A percentile compares a stretch with the other conserved stretches of the same genome.
phyloP scores from a whole-genome alignment of 2,888 invertebrate species.

The Caenorhabditis virilis region DNA sequence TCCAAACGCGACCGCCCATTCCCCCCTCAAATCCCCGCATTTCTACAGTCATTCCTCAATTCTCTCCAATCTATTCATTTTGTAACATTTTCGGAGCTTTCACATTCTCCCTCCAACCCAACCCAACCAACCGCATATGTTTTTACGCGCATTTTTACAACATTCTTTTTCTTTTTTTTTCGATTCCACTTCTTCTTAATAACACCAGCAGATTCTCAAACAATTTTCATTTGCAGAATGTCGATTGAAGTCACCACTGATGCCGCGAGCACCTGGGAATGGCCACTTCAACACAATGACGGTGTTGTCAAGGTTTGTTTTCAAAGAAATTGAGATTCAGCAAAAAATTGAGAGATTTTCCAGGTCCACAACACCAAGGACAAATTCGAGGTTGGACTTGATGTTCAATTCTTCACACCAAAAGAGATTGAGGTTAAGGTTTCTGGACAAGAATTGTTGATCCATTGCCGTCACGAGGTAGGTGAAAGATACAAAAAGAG shows the following conservation, averaged over 20 bases:
- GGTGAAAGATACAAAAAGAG: too few relatives aligned
- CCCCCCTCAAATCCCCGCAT: too few relatives aligned
- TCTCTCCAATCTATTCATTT: too few relatives aligned
- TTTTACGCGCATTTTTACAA: too few relatives aligned
- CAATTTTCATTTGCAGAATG: too few relatives aligned
- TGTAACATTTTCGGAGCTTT: too few relatives aligned
- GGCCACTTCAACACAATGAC: slow-evolving; percentile 60
- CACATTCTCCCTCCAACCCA: too few relatives aligned
- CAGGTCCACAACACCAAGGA: slow-evolving; percentile 59
- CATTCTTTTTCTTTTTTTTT: too few relatives aligned
- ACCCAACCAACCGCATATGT: too few relatives aligned
- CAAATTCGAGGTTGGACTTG: slow-evolving; percentile 61
- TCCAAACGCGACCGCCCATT: too few relatives aligned
- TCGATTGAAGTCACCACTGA: slow-evolving; percentile 56
- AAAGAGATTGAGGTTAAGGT: slow-evolving; percentile 66
- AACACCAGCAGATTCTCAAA: too few relatives aligned
- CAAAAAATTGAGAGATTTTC: slow-evolving; percentile 5
- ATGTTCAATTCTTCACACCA: slow-evolving; percentile 60
- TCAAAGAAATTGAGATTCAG: not conserved
- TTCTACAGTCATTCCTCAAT: too few relatives aligned
- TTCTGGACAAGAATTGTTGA: slow-evolving; percentile 61
- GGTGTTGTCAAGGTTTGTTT: slow-evolving; percentile 55
- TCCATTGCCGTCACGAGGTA: slow-evolving; percentile 65
- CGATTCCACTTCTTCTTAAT: not conserved
- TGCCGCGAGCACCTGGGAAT: slow-evolving; percentile 58